Percentiles rank a stretch among this genome's conserved stretches.
These are phyloP conservation scores for Patella pellucida DNA, from an alignment of 2,888 invertebrate genomes.

Conservation along the genomic window DNA sequence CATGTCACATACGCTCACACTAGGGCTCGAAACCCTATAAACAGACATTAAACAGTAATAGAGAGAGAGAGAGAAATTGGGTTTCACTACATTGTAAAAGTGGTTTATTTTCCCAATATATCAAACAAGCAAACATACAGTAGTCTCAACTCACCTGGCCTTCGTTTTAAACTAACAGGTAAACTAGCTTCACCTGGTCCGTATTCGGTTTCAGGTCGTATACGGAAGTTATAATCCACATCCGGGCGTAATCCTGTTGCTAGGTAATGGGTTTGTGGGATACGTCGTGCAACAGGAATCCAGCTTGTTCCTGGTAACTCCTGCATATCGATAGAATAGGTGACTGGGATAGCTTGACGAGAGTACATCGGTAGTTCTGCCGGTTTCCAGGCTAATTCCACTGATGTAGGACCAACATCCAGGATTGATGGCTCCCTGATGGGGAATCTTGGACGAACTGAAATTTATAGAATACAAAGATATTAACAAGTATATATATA, in stretches of 20 bases:
- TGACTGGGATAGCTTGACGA: conserved; percentile 47
- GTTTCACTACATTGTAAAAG: not conserved
- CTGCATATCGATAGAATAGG: conserved; percentile 56
- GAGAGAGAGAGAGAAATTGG: too few relatives aligned
- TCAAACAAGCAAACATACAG: not conserved
- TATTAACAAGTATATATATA: too few relatives aligned
- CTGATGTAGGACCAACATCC: conserved; percentile 51
- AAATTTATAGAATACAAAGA: not conserved
- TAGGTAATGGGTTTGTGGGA: conserved; percentile 57
- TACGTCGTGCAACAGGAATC: conserved; percentile 75
- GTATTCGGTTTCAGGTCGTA: conserved; percentile 95
- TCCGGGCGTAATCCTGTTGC: conserved; percentile 55
- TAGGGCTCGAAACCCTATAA: too few relatives aligned
- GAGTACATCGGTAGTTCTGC: conserved; percentile 55
- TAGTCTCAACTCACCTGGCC: conserved; percentile 41
- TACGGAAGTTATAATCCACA: conserved; percentile 92
- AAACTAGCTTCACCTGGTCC: conserved; percentile 97
- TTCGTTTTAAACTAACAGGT: conserved; percentile 53
- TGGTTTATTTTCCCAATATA: not conserved
- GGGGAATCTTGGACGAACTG: conserved; percentile 55
- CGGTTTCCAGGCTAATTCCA: conserved; percentile 59
- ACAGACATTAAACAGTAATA: too few relatives aligned
- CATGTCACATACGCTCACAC: too few relatives aligned
- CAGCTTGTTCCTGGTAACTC: conserved; percentile 53
- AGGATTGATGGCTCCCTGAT: conserved; percentile 46